phyloP scores from a whole-genome alignment of 2,888 invertebrate genomes.

The Rhopalosiphum nymphaeae region DNA sequence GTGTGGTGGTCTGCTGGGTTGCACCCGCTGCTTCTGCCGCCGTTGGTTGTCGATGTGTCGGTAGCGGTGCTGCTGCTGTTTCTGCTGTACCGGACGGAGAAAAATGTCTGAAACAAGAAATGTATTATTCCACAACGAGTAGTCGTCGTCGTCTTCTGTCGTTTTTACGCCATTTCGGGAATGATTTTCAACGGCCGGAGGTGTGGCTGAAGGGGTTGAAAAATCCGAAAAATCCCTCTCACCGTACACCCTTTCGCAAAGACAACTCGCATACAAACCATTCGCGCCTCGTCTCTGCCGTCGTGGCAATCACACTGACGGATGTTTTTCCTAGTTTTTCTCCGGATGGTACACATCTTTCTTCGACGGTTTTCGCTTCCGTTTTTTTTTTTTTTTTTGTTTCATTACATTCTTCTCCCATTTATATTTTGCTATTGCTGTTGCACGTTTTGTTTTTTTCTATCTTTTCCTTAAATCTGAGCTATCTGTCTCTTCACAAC shows the following conservation, averaged over 20 bases:
- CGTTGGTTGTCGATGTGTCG: not conserved
- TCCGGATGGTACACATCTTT: not conserved
- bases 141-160: not conserved
- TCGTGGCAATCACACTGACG: slow-evolving; percentile 20
- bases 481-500: not conserved
- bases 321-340: slow-evolving; percentile 11
- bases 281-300: not conserved
- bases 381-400: not conserved
- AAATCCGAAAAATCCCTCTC: slow-evolving; percentile 24
- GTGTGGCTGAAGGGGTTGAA: slow-evolving; percentile 20
- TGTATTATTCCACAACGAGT: slow-evolving; percentile 4
- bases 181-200: not conserved
- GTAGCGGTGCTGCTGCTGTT: not conserved
- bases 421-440: slow-evolving; percentile 8
- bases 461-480: not conserved
- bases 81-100: slow-evolving; percentile 35
- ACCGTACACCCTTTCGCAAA: not conserved
- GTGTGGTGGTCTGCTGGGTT: not conserved
- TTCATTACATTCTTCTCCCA: not conserved
- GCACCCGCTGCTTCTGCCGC: not conserved
- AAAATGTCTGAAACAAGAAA: slow-evolving; percentile 54
- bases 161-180: not conserved
- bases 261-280: not conserved
- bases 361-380: not conserved
- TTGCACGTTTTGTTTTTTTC: not conserved